Percentiles rank a stretch among this genome's conserved stretches.
phyloP scores from a whole-genome alignment of 2,888 invertebrate species.

The Alitta virens region DNA sequence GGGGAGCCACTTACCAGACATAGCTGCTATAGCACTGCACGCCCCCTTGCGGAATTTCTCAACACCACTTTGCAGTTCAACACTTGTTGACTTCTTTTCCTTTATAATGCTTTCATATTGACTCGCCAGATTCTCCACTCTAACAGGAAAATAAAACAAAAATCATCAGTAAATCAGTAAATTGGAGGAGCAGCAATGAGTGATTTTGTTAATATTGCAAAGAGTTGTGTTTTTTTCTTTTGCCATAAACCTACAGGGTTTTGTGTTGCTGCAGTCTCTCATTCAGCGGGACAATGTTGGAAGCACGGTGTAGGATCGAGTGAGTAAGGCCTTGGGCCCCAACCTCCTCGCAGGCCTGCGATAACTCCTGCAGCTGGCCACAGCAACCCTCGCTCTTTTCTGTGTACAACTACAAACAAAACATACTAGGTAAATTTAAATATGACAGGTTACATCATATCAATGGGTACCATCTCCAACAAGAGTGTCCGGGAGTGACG shows the following conservation, averaged over 20 bases:
- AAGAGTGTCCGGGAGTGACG: too few relatives aligned
- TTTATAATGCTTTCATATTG: conserved; percentile 33
- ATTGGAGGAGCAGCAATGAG: too few relatives aligned
- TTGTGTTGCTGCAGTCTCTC: neutral
- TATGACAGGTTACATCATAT: too few relatives aligned
- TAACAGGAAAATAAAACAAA: too few relatives aligned
- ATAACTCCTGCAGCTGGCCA: conserved; percentile 32
- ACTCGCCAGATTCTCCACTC: conserved; percentile 6
- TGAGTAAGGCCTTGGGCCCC: conserved; percentile 34
- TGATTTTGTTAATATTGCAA: too few relatives aligned
- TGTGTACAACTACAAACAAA: neutral
- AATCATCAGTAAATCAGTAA: too few relatives aligned
- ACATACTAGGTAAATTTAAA: too few relatives aligned
- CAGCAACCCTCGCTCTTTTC: conserved; percentile 32
- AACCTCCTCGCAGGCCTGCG: conserved; percentile 35
- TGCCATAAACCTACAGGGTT: too few relatives aligned
- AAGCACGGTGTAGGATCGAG: conserved; percentile 33
- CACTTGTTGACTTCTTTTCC: conserved; percentile 32
- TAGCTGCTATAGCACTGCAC: conserved; percentile 30
- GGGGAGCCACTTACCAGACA: conserved; percentile 35
- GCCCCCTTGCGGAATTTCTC: conserved; percentile 35
- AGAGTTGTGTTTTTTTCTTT: too few relatives aligned
- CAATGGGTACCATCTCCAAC: too few relatives aligned
- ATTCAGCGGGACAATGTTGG: conserved; percentile 32
- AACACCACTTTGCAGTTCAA: conserved; percentile 35